Evolutionary conservation across 2,797 vertebrate species (phyloP).

Genomic region (Silurus aristotelis): DNA sequence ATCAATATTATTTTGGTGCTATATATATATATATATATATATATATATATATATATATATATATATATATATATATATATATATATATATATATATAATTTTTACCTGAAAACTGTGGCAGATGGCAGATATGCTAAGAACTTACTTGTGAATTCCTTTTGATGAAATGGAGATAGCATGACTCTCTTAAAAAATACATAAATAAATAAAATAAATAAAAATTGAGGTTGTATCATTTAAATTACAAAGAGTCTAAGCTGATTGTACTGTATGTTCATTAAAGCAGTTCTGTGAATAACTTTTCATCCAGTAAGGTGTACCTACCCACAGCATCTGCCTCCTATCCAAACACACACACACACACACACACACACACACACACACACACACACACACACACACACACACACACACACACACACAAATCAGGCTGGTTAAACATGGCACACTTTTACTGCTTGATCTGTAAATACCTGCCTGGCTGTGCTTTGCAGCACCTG

Average conservation of each 20-base stretch:
- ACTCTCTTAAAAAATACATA: not conserved
- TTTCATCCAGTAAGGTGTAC: slow-evolving; percentile 3
- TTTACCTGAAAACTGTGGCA: not conserved
- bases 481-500: slow-evolving; percentile 67
- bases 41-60: no score
- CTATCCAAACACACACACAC: slow-evolving; percentile 15
- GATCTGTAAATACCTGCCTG: slow-evolving; percentile 75
- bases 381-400: slow-evolving; percentile 21
- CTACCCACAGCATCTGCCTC: slow-evolving; percentile 30
- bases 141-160: not conserved
- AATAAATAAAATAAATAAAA: no score
- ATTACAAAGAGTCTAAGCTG: not conserved
- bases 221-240: no score
- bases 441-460: slow-evolving; percentile 70
- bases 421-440: slow-evolving; percentile 83
- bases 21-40: no score
- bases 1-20: not conserved
- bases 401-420: slow-evolving; percentile 33
- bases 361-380: not conserved
- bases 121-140: not conserved
- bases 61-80: no score
- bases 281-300: not conserved
- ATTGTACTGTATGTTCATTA: not conserved
- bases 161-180: not conserved
- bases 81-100: no score